Evolutionary conservation across 2,797 vertebrate genomes (phyloP).

Genomic region (Tolypeutes matacus): DNA sequence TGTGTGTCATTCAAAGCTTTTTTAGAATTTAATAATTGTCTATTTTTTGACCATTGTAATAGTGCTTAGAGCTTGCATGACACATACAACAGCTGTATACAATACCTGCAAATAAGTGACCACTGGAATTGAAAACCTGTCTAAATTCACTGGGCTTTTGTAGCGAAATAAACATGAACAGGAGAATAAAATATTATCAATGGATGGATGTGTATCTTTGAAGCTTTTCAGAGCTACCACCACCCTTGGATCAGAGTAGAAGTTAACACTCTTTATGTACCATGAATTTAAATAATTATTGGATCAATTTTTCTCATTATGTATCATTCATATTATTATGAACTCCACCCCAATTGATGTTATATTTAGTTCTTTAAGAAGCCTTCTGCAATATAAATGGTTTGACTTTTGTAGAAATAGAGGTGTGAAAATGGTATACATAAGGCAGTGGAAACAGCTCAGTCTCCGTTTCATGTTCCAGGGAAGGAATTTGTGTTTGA

Average conservation of each 20-base stretch:
- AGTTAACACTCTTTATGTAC: conserved; percentile 87
- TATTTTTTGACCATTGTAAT: conserved; percentile 95
- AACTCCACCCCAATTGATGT: conserved; percentile 89
- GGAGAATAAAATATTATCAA: conserved; percentile 89
- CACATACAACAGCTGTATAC: conserved; percentile 87
- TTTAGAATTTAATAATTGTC: conserved; percentile 95
- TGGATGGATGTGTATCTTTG: conserved; percentile 89
- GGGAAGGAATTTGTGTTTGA: conserved; percentile 65
- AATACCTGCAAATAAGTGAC: conserved; percentile 93
- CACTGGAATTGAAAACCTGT: conserved; percentile 93
- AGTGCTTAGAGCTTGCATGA: conserved; percentile 88
- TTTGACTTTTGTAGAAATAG: conserved; percentile 79
- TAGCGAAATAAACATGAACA: conserved; percentile 93
- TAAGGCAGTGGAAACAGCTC: conserved; percentile 73
- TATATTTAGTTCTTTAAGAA: conserved; percentile 89
- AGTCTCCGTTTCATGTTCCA: conserved; percentile 38
- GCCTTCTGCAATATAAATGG: conserved; percentile 85
- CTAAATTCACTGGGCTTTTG: conserved; percentile 91
- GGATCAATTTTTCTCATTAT: conserved; percentile 88
- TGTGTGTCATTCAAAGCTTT: conserved; percentile 91
- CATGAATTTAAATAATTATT: conserved; percentile 91
- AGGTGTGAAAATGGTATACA: conserved; percentile 78
- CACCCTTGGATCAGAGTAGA: conserved; percentile 88
- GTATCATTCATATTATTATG: conserved; percentile 87
- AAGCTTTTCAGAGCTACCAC: conserved; percentile 88